Evolutionary conservation across 2,113 vertebrate species (phyloP), one percentile per base, ranked within the genome.

Genomic region (Struthidea cinerea): DNA sequence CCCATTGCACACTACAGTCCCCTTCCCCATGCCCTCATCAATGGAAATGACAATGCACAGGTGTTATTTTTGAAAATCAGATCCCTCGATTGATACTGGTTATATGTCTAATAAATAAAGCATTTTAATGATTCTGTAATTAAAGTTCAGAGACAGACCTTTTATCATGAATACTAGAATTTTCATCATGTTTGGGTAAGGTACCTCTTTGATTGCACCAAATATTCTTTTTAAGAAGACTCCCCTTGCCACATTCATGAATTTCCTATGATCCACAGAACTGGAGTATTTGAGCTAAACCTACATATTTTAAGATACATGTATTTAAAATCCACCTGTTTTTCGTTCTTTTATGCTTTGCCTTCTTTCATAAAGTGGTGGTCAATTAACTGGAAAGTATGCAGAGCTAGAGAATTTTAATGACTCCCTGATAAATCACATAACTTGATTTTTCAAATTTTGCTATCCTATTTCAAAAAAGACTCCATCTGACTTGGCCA

Each of bases 21-120:
- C 4, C 20, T 55, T 7, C 5, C 3, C 24, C 28, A 21, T 16
- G 8, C 1, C 16, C 2, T 15, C 11, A 7, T 50, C 47, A 71
- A 17, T 16, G 13, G 28, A 82, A 90, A 78, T 35, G 9, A 17
- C 44, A 33, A 67, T 3, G 4, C 37, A 37, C 10, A 46, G 10
- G 10, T 4, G 5, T 18, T 47, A 47, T 37, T 70, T 86, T 60
- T 64, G 24, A 85, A 83, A 89, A 76, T 64, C 71, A 50, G 21
- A 64, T 47, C 47, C 22, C 8, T 78, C 4, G 2, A 69, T 5
- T 46, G 12, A 46, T 18, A 42, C 2, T 64, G 3, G 6, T 41
- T 52, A 13, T 21, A 7, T 1, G 1, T 8, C 4, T 21, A 60
- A 27, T 39, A 55, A 67, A 6, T 32, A 59, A 83, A 67, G 1